phyloP scores from a whole-genome alignment of 1,140 invertebrate genomes.

The Drosophila ironensis region DNA sequence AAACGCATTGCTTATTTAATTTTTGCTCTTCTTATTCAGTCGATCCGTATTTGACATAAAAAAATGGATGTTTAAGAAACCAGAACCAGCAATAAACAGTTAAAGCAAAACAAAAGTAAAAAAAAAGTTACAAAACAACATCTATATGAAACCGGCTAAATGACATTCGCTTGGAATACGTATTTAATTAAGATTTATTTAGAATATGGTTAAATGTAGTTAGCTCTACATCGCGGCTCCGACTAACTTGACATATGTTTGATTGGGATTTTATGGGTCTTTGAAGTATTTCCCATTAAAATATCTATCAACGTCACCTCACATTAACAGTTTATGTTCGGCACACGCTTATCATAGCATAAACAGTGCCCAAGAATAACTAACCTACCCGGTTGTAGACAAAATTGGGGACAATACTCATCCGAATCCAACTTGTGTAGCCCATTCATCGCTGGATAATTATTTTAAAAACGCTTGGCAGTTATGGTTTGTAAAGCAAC shows the following conservation, averaged over 20 bases:
- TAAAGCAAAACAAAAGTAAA: conserved; percentile 4
- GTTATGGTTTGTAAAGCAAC: too few relatives aligned
- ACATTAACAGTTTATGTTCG: conserved; percentile 27
- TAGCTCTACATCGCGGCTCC: not conserved
- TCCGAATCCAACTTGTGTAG: too few relatives aligned
- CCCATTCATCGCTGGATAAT: too few relatives aligned
- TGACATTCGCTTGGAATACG: conserved; percentile 51
- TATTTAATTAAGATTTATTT: conserved; percentile 41
- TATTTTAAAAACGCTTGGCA: too few relatives aligned
- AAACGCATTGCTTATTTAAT: conserved; percentile 22
- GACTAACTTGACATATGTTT: conserved; percentile 3
- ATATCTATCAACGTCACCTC: not conserved
- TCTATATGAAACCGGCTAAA: conserved; percentile 59
- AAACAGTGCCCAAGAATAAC: conserved; percentile 19
- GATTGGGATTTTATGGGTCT: too few relatives aligned
- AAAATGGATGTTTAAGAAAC: conserved; percentile 38
- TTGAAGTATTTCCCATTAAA: conserved; percentile 17
- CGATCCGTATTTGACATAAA: conserved; percentile 42
- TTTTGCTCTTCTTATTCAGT: conserved; percentile 32
- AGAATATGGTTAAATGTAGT: conserved; percentile 44
- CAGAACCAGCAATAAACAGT: conserved; percentile 17
- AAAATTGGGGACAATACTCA: not conserved
- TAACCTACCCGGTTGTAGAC: conserved; percentile 44
- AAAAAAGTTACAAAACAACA: conserved; percentile 11
- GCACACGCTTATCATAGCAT: conserved; percentile 45